A percentile compares a stretch with the other conserved stretches of the same genome.
Evolutionary conservation across 2,888 invertebrate species (phyloP).

Genomic region (Brachylomia viminalis): DNA sequence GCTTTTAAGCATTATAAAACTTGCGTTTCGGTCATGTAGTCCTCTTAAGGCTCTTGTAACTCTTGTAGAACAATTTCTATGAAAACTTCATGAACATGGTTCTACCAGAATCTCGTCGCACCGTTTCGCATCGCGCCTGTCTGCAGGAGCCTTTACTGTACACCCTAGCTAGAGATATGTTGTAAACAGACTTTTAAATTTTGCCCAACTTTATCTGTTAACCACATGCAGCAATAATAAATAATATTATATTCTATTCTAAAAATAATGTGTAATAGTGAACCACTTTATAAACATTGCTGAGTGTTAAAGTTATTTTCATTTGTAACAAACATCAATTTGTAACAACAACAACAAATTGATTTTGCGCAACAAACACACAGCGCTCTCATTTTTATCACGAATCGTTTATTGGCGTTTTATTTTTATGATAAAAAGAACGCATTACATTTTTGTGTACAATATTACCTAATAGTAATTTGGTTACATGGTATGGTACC

Average conservation of each 20-base stretch:
- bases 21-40: too few species aligned
- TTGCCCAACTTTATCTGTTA: background rate
- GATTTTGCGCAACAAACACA: slow-evolving; percentile 32
- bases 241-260: background rate
- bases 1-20: too few species aligned
- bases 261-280: background rate
- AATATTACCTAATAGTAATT: slow-evolving; percentile 31
- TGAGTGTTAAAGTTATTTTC: background rate
- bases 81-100: too few species aligned
- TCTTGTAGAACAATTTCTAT: too few species aligned
- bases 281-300: background rate
- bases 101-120: too few species aligned
- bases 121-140: too few species aligned
- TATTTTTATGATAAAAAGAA: slow-evolving; percentile 37
- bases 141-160: too few species aligned
- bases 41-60: too few species aligned
- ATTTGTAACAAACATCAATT: slow-evolving; percentile 22
- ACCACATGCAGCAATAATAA: background rate
- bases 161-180: background rate
- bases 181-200: too few species aligned
- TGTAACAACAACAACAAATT: slow-evolving; percentile 21
- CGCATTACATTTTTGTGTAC: background rate
- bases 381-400: slow-evolving; percentile 35
- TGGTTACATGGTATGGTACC: too few species aligned
- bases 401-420: slow-evolving; percentile 39